Base-by-base conservation (phyloP, 2,113 vertebrate genomes). In the Saimiri boliviensis region DNA sequence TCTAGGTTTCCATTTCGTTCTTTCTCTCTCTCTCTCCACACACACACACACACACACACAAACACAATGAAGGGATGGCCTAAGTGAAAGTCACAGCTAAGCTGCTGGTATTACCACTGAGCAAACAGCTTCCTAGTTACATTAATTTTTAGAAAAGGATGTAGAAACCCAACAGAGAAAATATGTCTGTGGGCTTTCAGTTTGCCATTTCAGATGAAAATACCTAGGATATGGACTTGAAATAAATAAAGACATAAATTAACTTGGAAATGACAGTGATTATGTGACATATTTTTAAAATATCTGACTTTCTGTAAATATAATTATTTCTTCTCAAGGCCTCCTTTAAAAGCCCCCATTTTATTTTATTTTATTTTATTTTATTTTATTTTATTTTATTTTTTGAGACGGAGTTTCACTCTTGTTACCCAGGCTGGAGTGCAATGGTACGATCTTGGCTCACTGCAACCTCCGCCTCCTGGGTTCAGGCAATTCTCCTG, bases 241-340 rank as follows among this genome's bases (percentile, higher is more conserved):
- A 96, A 87, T 97, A 60, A 87, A 93, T 56, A 66, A 52, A 89
- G 42, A 70, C 30, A 89, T n/a, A 94, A 79, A 90, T 86, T 94
- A 94, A 86, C 45, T 91, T 76, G 73, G 86, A 74, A 76, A 85
- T 95, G 66, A 79, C 6, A 84, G 27, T 86, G 86, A 77, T 6
- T 81, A 63, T 12, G 71, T 30, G 21, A 94, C 76, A 74, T 54
- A 74, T 27, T 71, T 83, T 49, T 20, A 49, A 68, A 77, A 73
- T 35, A 58, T 58, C 16, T 45, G 47, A 82, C 35, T 54, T 85
- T 86, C 37, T 89, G 30, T 81, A 37, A 19, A 70, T n/a, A 70
- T 20, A 93, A 35, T 70, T 92, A 9, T 88, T 82, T 86, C 37
- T 97, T 92, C 30, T 88, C 45, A 63, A 89, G 40, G 2, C 40